phyloP scores from a whole-genome alignment of 2,113 vertebrate species.

The Cathartes aura region DNA sequence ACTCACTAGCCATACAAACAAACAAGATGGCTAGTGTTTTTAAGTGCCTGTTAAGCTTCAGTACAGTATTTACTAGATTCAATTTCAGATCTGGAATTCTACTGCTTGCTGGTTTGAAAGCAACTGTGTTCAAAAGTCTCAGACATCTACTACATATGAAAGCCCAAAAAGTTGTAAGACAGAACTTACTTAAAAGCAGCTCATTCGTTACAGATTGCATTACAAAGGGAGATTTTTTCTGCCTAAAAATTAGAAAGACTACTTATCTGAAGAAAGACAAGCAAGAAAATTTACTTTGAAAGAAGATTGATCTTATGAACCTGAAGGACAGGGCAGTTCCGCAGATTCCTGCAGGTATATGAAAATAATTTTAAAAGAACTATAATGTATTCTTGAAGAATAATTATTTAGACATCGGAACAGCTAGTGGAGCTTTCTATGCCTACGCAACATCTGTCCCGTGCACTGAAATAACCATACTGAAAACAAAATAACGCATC shows the following conservation, averaged over 20 bases:
- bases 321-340: not conserved
- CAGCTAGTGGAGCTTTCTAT: not conserved
- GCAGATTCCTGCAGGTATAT: not conserved
- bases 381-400: not conserved
- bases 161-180: not conserved
- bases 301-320: not conserved
- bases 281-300: not conserved
- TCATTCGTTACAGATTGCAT: not conserved
- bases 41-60: not conserved
- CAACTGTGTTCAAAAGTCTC: not conserved
- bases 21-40: accelerated
- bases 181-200: not conserved
- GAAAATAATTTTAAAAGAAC: not conserved
- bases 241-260: not conserved
- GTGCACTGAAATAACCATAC: not conserved
- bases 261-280: not conserved
- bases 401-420: not conserved
- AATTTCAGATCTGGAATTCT: not conserved
- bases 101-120: not conserved
- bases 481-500: not conserved
- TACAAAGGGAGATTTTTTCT: not conserved
- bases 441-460: not conserved
- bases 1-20: not conserved
- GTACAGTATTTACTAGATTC: not conserved
- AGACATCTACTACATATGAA: not conserved